Base-by-base conservation (phyloP, 2,797 vertebrate genomes). In the Moxostoma hubbsi region DNA sequence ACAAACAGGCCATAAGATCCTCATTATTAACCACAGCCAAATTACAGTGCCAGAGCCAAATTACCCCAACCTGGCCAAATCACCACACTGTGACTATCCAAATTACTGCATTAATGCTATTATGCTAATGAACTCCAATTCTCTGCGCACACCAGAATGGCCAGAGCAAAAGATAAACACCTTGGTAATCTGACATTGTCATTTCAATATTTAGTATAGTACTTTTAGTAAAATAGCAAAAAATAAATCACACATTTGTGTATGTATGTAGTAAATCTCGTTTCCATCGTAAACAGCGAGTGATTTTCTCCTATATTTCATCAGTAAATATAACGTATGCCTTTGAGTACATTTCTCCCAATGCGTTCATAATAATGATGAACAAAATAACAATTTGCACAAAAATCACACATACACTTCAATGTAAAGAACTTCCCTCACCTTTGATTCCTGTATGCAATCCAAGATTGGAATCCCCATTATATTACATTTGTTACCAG, bases 1-100 rank as follows among this genome's bases (percentile, higher is more conserved):
- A 87, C 84, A 85, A 61, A 45, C 72, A 65, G 85, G 82, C 86
- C 86, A 88, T 85, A 78, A 85, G 88, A 88, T 79, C 78, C 80
- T 88, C 86, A 90, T 92, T 84, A 86, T 83, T 76, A 62, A 67
- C 66, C 72, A 68, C 6, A 13, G 70, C 82, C 77, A 84, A 83
- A 86, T 78, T 51, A 81, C 59, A n/a, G 13, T 13, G 74, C 50
- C 10, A 7, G 12, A 53, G 62, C 62, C 66, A 63, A 75, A 75
- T 81, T 36, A 75, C 46, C 71, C 51, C 54, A 73, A 65, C 55
- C 55, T 46, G 57, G 63, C 65, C 74, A 61, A 75, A 68, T 71
- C 50, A 68, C 62, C 6, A 18, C 57, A 15, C 18, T 2, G 12
- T 8, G 43, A 16, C 45, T 24, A 16, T 24, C 58, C 85, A 84